A percentile compares a stretch with the other conserved stretches of the same genome.
Evolutionary conservation across 2,113 vertebrate genomes (phyloP).

Genomic region (Lophius piscatorius): DNA sequence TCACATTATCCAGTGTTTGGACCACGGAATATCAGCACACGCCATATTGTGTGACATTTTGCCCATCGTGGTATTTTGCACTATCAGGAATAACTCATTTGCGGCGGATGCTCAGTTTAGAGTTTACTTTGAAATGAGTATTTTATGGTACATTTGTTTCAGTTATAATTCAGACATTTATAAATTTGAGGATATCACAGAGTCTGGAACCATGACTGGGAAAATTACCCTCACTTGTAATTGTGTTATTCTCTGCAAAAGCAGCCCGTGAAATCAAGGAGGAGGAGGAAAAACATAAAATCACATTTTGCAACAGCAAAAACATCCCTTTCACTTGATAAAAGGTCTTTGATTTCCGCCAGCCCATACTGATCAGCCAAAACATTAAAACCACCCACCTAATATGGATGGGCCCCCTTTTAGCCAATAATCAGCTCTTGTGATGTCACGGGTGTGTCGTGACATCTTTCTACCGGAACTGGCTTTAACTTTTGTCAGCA

Average conservation of each 20-base stretch:
- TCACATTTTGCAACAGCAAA: constrained; percentile 23
- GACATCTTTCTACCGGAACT: too few species aligned
- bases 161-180: constrained; percentile 60
- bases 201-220: constrained; percentile 45
- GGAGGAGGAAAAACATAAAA: constrained; percentile 31
- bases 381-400: too few species aligned
- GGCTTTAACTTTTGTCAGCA: too few species aligned
- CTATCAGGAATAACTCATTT: constrained; percentile 43
- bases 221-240: constrained; percentile 61
- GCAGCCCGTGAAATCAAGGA: constrained; percentile 33
- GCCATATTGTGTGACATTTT: constrained; percentile 47
- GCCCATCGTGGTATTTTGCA: constrained; percentile 9
- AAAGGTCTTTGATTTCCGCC: too few species aligned
- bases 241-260: constrained; percentile 59
- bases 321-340: too few species aligned
- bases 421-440: too few species aligned
- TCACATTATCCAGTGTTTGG: constrained; percentile 52
- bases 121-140: constrained; percentile 51
- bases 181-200: constrained; percentile 64
- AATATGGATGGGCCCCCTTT: too few species aligned
- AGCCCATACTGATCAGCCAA: too few species aligned
- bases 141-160: constrained; percentile 59
- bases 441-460: too few species aligned
- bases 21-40: constrained; percentile 45
- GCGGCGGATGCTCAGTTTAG: constrained; percentile 34